Evolutionary conservation across 2,888 invertebrate genomes (phyloP).

Genomic region (Eupithecia inturbata): DNA sequence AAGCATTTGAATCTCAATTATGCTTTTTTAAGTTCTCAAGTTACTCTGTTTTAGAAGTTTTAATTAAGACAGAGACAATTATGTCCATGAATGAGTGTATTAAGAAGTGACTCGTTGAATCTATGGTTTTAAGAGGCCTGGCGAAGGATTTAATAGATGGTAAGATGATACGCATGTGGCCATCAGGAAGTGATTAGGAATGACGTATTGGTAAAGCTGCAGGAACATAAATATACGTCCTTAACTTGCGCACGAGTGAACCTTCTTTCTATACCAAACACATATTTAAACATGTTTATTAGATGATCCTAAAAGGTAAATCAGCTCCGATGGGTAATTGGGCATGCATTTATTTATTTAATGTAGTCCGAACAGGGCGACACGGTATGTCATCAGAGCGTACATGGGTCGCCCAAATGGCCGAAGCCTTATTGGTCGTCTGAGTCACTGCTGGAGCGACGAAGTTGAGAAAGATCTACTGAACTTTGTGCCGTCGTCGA

Average conservation of each 20-base stretch:
- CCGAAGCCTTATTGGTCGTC: too few relatives aligned
- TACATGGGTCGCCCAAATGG: too few relatives aligned
- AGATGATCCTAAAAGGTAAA: too few relatives aligned
- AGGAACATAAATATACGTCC: not conserved
- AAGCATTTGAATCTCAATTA: constrained; percentile 22
- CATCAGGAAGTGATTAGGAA: constrained; percentile 1
- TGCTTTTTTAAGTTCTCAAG: constrained; percentile 33
- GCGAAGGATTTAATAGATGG: constrained; percentile 7
- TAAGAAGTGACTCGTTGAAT: not conserved
- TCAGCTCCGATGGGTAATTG: too few relatives aligned
- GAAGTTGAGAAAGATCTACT: too few relatives aligned
- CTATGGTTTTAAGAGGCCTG: not conserved
- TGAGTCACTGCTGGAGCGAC: too few relatives aligned
- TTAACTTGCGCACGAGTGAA: not conserved
- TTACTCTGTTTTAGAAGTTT: constrained; percentile 27
- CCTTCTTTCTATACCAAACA: not conserved
- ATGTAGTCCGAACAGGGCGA: too few relatives aligned
- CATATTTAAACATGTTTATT: too few relatives aligned
- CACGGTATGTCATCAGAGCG: too few relatives aligned
- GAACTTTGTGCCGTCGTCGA: too few relatives aligned
- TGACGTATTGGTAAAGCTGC: not conserved
- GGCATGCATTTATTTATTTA: too few relatives aligned
- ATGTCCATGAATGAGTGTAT: constrained; percentile 8
- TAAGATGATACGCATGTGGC: constrained; percentile 4
- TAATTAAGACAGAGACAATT: constrained; percentile 14